These are phyloP conservation scores for Drosophila melanica DNA, from an alignment of 1,140 invertebrate species.

Conservation along the genomic window DNA sequence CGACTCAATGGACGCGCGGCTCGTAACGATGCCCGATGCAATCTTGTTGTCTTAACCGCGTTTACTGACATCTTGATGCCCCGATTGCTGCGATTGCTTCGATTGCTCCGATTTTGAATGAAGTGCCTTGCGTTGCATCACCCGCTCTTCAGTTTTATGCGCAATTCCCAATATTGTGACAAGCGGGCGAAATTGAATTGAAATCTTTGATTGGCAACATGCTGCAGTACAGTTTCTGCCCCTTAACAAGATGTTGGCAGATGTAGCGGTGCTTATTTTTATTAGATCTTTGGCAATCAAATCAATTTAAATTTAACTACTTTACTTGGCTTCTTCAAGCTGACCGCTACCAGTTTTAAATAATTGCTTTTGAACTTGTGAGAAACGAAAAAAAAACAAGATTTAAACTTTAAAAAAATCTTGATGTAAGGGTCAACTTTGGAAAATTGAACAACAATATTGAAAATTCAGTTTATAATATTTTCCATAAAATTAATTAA, in stretches of 20 bases:
- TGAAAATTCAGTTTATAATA: not conserved
- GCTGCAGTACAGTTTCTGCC: slow-evolving; percentile 14
- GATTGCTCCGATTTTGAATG: slow-evolving; percentile 78
- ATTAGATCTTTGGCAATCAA: slow-evolving; percentile 10
- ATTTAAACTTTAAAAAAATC: not conserved
- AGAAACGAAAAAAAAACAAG: not conserved
- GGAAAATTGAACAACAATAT: not conserved
- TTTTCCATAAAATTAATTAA: not conserved
- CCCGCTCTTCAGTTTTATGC: slow-evolving; percentile 63
- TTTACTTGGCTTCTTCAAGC: not conserved
- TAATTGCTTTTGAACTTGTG: not conserved
- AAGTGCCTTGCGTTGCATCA: slow-evolving; percentile 61
- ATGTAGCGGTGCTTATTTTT: slow-evolving; percentile 28
- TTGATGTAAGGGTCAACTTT: not conserved
- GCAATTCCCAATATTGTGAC: slow-evolving; percentile 65
- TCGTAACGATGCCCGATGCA: slow-evolving; percentile 72
- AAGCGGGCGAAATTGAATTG: slow-evolving; percentile 69
- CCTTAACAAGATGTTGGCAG: slow-evolving; percentile 22
- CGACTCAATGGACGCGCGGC: slow-evolving; percentile 42
- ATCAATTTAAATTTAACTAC: slow-evolving; percentile 21
- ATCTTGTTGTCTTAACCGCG: slow-evolving; percentile 77
- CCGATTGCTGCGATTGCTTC: slow-evolving; percentile 58
- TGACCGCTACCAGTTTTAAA: not conserved
- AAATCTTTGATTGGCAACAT: slow-evolving; percentile 75
- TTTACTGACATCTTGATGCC: slow-evolving; percentile 79